Evolutionary conservation across 2,888 invertebrate genomes (phyloP).

Genomic region (Macropis europaea): DNA sequence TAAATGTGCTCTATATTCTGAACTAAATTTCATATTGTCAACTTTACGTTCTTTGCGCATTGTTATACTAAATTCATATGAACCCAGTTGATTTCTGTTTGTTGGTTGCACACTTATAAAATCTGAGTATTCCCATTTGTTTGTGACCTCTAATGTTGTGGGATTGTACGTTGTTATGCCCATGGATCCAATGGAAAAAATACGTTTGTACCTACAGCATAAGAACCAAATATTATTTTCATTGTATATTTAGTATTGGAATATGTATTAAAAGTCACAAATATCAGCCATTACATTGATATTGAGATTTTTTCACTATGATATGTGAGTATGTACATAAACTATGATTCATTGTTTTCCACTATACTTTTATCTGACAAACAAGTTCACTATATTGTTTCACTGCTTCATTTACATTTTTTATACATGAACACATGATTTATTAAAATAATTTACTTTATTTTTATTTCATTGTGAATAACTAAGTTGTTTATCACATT

Average conservation of each 20-base stretch:
- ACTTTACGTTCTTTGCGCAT: conserved; percentile 94
- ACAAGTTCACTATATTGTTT: background rate
- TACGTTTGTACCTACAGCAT: conserved; percentile 91
- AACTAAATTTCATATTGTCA: conserved; percentile 97
- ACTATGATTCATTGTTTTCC: background rate
- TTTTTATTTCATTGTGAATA: background rate
- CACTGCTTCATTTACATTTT: background rate
- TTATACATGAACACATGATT: background rate
- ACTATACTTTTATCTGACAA: background rate
- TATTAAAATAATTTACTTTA: background rate
- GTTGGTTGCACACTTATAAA: conserved; percentile 86
- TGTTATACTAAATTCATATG: conserved; percentile 89
- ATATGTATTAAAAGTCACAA: too few relatives aligned
- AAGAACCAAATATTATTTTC: conserved; percentile 2
- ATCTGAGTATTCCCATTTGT: conserved; percentile 94
- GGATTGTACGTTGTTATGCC: conserved; percentile 99
- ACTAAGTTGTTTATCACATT: background rate
- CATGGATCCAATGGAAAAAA: conserved; percentile 96
- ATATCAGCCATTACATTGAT: background rate
- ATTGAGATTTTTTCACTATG: background rate
- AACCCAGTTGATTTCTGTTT: conserved; percentile 79
- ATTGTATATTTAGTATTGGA: background rate
- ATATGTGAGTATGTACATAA: background rate
- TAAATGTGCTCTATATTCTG: conserved; percentile 95
- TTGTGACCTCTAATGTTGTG: conserved; percentile 93